These are phyloP conservation scores for Myopa testacea DNA, from an alignment of 2,888 invertebrate genomes.

Conservation along the genomic window DNA sequence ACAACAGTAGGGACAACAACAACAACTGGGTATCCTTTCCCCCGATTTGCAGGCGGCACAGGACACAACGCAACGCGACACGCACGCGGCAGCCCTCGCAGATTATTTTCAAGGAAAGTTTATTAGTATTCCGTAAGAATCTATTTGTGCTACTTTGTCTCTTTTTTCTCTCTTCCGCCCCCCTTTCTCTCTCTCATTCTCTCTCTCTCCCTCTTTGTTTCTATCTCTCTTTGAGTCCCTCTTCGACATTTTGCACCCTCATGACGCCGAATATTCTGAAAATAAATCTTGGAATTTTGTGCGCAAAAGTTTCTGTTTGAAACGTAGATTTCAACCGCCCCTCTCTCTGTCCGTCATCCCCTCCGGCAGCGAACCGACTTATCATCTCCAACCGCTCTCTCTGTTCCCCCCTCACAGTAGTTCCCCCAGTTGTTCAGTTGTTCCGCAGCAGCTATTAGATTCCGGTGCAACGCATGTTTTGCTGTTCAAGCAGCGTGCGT, in stretches of 20 bases:
- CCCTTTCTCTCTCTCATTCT: neutral
- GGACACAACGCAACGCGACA: neutral
- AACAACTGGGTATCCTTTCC: neutral
- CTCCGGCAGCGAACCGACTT: neutral
- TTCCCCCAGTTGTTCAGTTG: neutral
- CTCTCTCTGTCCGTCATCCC: neutral
- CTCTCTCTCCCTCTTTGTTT: neutral
- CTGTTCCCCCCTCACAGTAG: neutral
- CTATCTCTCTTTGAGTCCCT: neutral
- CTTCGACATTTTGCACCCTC: neutral
- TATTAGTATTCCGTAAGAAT: constrained; percentile 53
- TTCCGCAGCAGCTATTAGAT: neutral
- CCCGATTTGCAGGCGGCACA: constrained; percentile 1
- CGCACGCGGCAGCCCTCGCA: constrained; percentile 32
- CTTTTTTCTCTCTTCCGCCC: neutral
- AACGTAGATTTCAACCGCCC: neutral
- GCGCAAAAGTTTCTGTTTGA: constrained; percentile 35
- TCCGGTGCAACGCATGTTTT: constrained; percentile 37
- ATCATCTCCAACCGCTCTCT: neutral
- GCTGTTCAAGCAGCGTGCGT: constrained; percentile 44
- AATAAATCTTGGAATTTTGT: constrained; percentile 37
- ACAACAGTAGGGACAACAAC: no score
- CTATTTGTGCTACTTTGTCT: constrained; percentile 46
- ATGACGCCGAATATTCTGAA: neutral
- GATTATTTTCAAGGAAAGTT: constrained; percentile 49